These are phyloP conservation scores for Zalophus californianus DNA, from an alignment of 2,797 vertebrate species.

Conservation along the genomic window DNA sequence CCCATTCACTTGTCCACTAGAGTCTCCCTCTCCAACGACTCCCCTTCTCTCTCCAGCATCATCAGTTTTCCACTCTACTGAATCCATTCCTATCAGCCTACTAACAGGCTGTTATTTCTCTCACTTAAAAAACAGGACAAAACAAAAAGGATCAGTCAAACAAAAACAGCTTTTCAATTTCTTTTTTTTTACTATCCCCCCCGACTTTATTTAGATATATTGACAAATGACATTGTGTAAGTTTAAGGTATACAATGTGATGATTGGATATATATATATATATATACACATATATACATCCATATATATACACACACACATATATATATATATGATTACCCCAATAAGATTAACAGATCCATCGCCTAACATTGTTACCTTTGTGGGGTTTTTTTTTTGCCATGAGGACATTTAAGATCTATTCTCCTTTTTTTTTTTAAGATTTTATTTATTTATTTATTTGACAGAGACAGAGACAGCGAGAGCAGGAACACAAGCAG, in stretches of 20 bases:
- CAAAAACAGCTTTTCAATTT: neutral
- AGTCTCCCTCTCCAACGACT: neutral
- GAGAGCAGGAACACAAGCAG: too few relatives aligned
- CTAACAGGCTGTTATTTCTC: neutral
- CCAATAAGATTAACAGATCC: neutral
- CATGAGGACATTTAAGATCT: neutral
- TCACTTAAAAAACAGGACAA: neutral
- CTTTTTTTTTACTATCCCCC: rapidly evolving
- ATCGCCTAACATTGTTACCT: neutral
- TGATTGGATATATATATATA: neutral
- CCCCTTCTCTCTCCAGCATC: neutral
- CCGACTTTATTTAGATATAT: neutral
- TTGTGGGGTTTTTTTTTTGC: neutral
- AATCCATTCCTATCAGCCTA: neutral
- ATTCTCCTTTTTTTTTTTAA: neutral
- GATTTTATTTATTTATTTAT: too few relatives aligned
- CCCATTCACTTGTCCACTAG: neutral
- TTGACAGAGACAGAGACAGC: too few relatives aligned
- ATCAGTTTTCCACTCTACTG: neutral
- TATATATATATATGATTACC: neutral
- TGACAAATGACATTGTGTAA: neutral
- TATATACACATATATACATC: neutral
- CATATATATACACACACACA: neutral
- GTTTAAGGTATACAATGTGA: neutral
- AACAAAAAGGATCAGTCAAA: neutral